Conservation (phyloP, 2,888 invertebrate species). For the Hylaea fasciaria region DNA sequence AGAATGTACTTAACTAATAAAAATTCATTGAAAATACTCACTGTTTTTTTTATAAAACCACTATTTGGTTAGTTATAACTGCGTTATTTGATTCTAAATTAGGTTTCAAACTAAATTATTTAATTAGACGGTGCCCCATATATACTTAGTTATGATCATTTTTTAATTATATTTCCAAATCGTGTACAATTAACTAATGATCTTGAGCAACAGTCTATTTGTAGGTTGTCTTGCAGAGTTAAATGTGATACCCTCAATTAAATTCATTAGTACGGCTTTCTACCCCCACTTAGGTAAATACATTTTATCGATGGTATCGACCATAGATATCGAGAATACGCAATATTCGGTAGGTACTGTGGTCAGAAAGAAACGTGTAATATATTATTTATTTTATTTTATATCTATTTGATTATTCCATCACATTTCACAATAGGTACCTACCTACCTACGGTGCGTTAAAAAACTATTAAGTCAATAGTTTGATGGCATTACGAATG, state of each 20-base stretch:
- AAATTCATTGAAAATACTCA: neutral
- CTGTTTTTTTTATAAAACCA: conserved; percentile 2
- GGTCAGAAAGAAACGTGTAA: too few species aligned
- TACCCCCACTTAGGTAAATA: neutral
- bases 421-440: too few species aligned
- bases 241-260: conserved; percentile 14
- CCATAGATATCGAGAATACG: too few species aligned
- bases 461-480: too few species aligned
- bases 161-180: conserved; percentile 65
- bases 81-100: conserved; percentile 4
- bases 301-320: too few species aligned
- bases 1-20: too few species aligned
- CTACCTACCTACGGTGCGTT: too few species aligned
- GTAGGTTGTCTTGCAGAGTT: neutral
- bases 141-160: conserved; percentile 64
- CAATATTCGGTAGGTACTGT: too few species aligned
- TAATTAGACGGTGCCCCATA: conserved; percentile 48
- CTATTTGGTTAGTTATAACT: conserved; percentile 1
- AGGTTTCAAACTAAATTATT: conserved; percentile 31
- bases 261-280: conserved; percentile 23
- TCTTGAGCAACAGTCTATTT: conserved; percentile 42
- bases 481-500: too few species aligned
- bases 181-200: conserved; percentile 65
- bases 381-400: too few species aligned
- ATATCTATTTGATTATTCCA: too few species aligned